Conservation (phyloP, 1,140 invertebrate genomes). For the Hermetia illucens region DNA sequence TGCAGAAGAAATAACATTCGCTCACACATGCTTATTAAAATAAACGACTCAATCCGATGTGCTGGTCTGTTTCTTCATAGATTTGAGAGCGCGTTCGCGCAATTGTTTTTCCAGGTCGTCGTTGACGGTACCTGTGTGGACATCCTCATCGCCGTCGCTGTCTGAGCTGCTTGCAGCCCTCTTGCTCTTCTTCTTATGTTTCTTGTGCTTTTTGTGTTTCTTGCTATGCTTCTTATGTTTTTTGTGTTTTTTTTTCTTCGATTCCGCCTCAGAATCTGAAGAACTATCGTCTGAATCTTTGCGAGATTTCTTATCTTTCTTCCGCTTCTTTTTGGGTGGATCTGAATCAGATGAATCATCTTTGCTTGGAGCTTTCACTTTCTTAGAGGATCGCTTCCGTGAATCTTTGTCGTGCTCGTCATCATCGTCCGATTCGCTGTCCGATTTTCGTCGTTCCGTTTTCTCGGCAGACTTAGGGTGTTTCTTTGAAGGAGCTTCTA, state of each 20-base stretch:
- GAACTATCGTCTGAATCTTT: slow-evolving; percentile 46
- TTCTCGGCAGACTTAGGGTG: slow-evolving; percentile 12
- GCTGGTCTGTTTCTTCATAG: slow-evolving; percentile 42
- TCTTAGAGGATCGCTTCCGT: slow-evolving; percentile 31
- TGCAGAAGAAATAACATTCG: too few species aligned
- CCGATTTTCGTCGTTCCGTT: slow-evolving; percentile 11
- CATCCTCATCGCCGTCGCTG: slow-evolving; percentile 35
- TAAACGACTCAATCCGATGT: slow-evolving; percentile 21
- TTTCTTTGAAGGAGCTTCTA: slow-evolving; percentile 33
- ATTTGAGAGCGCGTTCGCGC: slow-evolving; percentile 66
- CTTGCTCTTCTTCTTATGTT: slow-evolving; percentile 44
- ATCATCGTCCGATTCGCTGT: slow-evolving; percentile 11
- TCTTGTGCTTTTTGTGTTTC: slow-evolving; percentile 51
- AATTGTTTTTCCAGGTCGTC: slow-evolving; percentile 77
- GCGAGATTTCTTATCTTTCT: slow-evolving; percentile 34
- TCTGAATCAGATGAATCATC: slow-evolving; percentile 21
- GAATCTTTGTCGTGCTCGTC: slow-evolving; percentile 30
- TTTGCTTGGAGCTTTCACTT: too few species aligned
- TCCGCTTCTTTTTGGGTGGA: slow-evolving; percentile 31
- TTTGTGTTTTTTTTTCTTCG: slow-evolving; percentile 45
- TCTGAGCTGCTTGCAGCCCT: slow-evolving; percentile 49
- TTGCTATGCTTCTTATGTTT: slow-evolving; percentile 57
- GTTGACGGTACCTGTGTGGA: slow-evolving; percentile 46
- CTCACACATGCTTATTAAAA: too few species aligned
- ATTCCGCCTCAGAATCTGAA: slow-evolving; percentile 44